Percentiles rank a stretch among this genome's conserved stretches.
Conservation (phyloP, 2,797 vertebrate species). For the Linurgus olivaceus region DNA sequence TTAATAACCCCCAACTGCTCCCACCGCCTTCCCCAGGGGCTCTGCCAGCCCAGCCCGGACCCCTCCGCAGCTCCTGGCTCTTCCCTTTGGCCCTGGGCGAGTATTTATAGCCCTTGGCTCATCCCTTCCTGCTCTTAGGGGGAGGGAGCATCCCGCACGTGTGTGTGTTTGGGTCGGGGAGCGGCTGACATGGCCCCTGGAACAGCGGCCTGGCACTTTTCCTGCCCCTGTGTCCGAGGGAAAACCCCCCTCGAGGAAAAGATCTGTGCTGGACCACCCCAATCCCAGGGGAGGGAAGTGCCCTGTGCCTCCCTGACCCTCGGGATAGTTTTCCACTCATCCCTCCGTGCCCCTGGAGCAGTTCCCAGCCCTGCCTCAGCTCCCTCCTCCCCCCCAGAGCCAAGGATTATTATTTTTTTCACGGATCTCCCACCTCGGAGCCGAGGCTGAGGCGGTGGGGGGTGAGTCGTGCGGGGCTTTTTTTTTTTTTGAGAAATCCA, state of each 20-base stretch:
- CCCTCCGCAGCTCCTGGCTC: background rate
- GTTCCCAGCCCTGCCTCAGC: background rate
- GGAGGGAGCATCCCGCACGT: background rate
- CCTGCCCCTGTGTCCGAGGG: fast-evolving
- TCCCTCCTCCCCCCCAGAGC: background rate
- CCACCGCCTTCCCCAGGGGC: background rate
- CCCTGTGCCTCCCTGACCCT: background rate
- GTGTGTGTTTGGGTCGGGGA: background rate
- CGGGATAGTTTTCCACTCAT: fast-evolving
- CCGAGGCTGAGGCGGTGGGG: background rate
- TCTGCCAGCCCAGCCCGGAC: background rate
- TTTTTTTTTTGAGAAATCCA: background rate
- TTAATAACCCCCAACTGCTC: background rate
- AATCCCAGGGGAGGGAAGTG: fast-evolving
- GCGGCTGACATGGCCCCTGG: background rate
- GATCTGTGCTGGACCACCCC: background rate
- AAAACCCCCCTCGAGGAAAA: background rate
- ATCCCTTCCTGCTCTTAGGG: background rate
- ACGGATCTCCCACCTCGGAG: background rate
- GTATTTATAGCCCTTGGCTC: slow-evolving; percentile 44
- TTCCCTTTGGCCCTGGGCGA: background rate
- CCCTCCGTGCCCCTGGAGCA: background rate
- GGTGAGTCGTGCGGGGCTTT: slow-evolving; percentile 42
- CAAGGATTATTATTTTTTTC: background rate
- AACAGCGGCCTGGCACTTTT: fast-evolving